Evolutionary conservation across 2,888 invertebrate genomes (phyloP).

Genomic region (Agonopterix arenella): DNA sequence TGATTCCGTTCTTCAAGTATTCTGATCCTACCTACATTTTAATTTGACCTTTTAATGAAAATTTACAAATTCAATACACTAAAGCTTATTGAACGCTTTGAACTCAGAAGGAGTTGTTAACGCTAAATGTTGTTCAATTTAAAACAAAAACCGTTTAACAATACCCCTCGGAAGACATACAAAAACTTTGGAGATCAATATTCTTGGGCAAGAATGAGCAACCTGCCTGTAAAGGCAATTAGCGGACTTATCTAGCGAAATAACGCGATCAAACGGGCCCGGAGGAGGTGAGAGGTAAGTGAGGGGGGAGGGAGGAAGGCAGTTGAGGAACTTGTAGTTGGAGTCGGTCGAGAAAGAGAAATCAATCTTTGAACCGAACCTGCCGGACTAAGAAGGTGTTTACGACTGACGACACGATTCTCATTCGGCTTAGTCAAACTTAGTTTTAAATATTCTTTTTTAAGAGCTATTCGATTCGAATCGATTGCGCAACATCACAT

Average conservation of each 20-base stretch:
- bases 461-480: too few species aligned
- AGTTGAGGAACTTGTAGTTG: conserved; percentile 31
- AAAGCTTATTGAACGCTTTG: conserved; percentile 15
- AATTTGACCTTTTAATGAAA: not conserved
- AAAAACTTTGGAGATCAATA: conserved; percentile 64
- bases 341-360: conserved; percentile 48
- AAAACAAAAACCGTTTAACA: conserved; percentile 56
- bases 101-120: conserved; percentile 9
- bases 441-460: too few species aligned
- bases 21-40: not conserved
- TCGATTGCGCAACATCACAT: too few species aligned
- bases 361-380: conserved; percentile 64
- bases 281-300: conserved; percentile 10
- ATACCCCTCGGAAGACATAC: conserved; percentile 57
- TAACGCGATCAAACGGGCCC: conserved; percentile 55
- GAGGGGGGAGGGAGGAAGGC: conserved; percentile 18
- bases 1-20: too few species aligned
- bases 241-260: conserved; percentile 63
- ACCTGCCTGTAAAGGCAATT: conserved; percentile 66
- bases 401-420: conserved; percentile 29
- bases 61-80: conserved; percentile 12
- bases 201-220: conserved; percentile 53
- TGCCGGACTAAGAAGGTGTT: conserved; percentile 28
- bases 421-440: too few species aligned
- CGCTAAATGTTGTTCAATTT: conserved; percentile 35